Base-by-base conservation (phyloP, 2,113 vertebrate species). In the Hylia prasina region DNA sequence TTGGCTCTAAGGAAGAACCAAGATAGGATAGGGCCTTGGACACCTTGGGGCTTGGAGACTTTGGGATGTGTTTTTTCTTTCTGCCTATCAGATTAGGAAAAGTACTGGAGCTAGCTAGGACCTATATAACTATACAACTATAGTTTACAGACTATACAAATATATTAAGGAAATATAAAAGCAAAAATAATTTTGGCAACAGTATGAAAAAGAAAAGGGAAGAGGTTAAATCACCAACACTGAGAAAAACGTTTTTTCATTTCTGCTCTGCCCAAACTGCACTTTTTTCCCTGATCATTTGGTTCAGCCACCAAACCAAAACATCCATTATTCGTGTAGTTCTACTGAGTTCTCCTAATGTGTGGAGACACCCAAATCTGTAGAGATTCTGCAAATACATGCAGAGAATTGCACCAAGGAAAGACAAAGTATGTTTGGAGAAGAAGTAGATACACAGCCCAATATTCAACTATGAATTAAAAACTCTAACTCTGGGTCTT, bases 381-480 rank as follows among this genome's bases (percentile, higher is more conserved):
- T 35, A 77, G 86, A 92, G 89, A 86, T 86, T 92, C 53, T 76
- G 37, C 37, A 80, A 82, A 90, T 86, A 22, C n/a, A 72, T 53
- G 61, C 82, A 72, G 71, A 93, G 82, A 60, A 88, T 85, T 33
- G 18, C 88, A 87, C 69, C 33, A 69, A 92, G 71, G 45, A 75
- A 90, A 88, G 57, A 68, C 73, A 68, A 88, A 72, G 61, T 86
- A 85, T 72, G 48, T 88, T 90, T 92, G 53, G 37, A 96, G 87
- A 82, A 90, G 79, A 82, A 79, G 51, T 39, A 71, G 76, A 89
- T 84, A 76, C 23, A 1, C 89, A 94, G 71, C 61, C 63, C n/a
- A 47, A 44, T 80, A 92, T 93, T 95, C 61, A 94, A 12, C 75
- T 86, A 56, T 69, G 63, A 92, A 82, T 69, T 88, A 53, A 82